Base-by-base conservation (phyloP, 2,113 vertebrate genomes). In the Microcebus griseorufus region DNA sequence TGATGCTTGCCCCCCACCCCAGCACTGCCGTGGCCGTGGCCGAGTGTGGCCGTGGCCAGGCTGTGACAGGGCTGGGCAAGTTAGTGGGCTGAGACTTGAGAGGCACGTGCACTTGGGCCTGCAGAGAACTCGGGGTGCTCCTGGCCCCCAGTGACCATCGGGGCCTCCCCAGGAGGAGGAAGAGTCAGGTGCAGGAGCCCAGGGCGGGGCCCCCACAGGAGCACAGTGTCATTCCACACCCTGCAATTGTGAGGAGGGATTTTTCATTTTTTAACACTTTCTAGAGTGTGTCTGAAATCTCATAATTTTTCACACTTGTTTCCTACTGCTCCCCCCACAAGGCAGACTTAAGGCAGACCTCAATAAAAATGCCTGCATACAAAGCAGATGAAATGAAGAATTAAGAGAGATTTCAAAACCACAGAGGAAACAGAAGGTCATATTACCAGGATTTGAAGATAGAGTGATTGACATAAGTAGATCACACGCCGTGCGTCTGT, bases 1-100 rank as follows among this genome's bases (percentile, higher is more conserved):
- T 32, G 29, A 13, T 3, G 69, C 25, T 10, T 1, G 0, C 23
- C 9, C 25, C 14, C 78, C 27, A 39, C 29, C 23, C 6, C 18
- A 0, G 72, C 25, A 3, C 2, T 25, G 29, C 32, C 0, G 5
- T 0, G 2, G 32, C 60, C 6, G 23, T 2, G 2, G 6, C 48
- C 32, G 20, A 22, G 64, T 3, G 29, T 9, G 34, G 1, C 45
- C 3, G 7, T 29, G 27, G 65, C 27, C 0, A 18, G 81, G 39
- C 45, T 1, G 45, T 65, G 42, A 0, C 0, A 1, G 39, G 55
- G 18, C 3, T 0, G 1, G 18, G 25, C 0, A 1, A 32, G 10
- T 16, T 4, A 5, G 29, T 10, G 11, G 45, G 13, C 48, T 0
- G 3, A 8, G 82, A 76, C 45, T 16, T 0, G 16, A 8, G 16